Base-by-base conservation (phyloP, 2,888 invertebrate species). In the Drosophila rellima region DNA sequence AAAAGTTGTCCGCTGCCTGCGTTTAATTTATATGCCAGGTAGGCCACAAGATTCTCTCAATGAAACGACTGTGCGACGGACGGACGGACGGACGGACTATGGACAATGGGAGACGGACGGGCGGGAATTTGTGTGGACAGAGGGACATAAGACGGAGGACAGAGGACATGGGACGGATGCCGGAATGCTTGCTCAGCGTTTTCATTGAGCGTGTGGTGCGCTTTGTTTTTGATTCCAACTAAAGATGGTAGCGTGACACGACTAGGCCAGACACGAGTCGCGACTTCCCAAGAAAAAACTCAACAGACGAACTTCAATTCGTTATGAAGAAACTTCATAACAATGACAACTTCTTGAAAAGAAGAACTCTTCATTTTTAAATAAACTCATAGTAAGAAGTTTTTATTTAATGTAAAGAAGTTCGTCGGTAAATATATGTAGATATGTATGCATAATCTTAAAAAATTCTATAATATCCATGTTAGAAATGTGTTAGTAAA, bases 21-120 rank as follows among this genome's bases (percentile, higher is more conserved):
- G 78, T 85, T 82, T 82, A 85, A 82, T 82, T 85, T 82, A 82
- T 82, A 68, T 74, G 64, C 61, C 84, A 81, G 80, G 80, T 78
- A 82, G 70, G 51, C 61, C 62, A 45, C 55, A 73, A 68, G 65
- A 63, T 47, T 50, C 51, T 47, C 26, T 40, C 33, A 37, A 52
- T 52, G 52, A 17, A 7, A 61, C n/a, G 51, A 52, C 37, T 29
- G 10, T 13, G 15, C 10, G 6, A 40, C 40, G 3, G 17, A n/a
- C 5, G 20, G 31, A 50, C 31, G n/a, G 18, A 10, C 15, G n/a
- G 17, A 44, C 29, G 54, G 26, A 44, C 23, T n/a, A 8, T 8
- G 6, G n/a, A 40, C 39, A 18, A 18, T 40, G 31, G 33, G 13
- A 33, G 5, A 33, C 33, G 40, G 18, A 5, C 33, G 40, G 18